Conservation (phyloP, 2,888 invertebrate genomes). For the Spisula subtruncata region DNA sequence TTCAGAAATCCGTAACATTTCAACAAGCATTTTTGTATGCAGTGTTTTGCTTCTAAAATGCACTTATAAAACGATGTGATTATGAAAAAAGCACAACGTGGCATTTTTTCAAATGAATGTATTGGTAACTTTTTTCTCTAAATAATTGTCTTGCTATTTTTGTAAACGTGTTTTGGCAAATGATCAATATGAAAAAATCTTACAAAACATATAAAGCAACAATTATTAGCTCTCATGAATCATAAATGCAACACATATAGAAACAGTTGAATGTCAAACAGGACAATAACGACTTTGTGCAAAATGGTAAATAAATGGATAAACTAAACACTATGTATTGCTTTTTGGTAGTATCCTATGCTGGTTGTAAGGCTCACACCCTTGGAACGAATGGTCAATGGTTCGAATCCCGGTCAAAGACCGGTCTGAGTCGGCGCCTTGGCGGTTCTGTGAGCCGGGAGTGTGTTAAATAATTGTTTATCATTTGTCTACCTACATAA, state of each 20-base stretch:
- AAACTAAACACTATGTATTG: too few relatives aligned
- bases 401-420: too few relatives aligned
- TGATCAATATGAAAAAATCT: neutral
- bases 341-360: too few relatives aligned
- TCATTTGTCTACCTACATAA: too few relatives aligned
- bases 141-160: neutral
- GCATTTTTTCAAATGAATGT: neutral
- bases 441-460: too few relatives aligned
- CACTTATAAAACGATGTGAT: neutral
- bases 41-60: slow-evolving; percentile 15
- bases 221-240: neutral
- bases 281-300: too few relatives aligned
- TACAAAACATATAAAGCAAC: neutral
- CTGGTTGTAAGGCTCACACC: too few relatives aligned
- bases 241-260: neutral
- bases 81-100: neutral
- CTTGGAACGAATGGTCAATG: too few relatives aligned
- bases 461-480: too few relatives aligned
- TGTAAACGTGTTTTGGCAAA: neutral
- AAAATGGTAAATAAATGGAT: too few relatives aligned
- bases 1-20: neutral
- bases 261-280: neutral
- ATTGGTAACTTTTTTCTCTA: neutral
- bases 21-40: neutral
- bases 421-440: too few relatives aligned